Evolutionary conservation across 2,797 vertebrate genomes (phyloP).

Genomic region (Rhinoraja longicauda): DNA sequence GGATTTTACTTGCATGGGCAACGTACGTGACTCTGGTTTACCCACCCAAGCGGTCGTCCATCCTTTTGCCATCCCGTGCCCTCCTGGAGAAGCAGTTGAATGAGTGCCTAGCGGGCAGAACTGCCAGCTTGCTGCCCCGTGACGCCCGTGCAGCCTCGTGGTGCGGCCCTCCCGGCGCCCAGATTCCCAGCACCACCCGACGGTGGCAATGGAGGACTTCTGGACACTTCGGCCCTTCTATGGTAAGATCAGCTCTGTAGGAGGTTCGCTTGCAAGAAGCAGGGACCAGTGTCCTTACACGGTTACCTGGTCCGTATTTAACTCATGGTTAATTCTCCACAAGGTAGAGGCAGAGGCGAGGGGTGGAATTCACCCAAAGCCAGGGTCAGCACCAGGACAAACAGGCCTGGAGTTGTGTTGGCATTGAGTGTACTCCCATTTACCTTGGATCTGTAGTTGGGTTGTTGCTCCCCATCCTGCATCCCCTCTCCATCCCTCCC

Average conservation of each 20-base stretch:
- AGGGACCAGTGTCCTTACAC: no score
- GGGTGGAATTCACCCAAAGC: no score
- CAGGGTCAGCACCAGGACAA: no score
- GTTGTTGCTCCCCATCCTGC: neutral
- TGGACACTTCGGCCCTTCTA: neutral
- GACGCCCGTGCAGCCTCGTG: neutral
- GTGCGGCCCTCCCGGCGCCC: no score
- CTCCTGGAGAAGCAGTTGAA: neutral
- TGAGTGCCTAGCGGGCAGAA: neutral
- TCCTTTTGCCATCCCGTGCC: neutral
- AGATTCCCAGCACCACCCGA: neutral
- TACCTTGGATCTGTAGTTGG: neutral
- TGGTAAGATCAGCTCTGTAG: neutral
- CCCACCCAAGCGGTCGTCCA: neutral
- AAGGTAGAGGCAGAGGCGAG: no score
- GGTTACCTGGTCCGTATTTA: neutral
- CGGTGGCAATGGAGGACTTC: conserved; percentile 20
- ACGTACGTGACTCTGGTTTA: neutral
- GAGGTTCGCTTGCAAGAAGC: neutral
- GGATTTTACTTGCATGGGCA: neutral
- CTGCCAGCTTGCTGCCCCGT: neutral
- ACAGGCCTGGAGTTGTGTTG: no score
- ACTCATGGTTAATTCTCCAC: no score
- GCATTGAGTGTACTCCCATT: neutral
- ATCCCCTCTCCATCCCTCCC: no score